phyloP scores from a whole-genome alignment of 2,113 vertebrate species.

The Riparia riparia region DNA sequence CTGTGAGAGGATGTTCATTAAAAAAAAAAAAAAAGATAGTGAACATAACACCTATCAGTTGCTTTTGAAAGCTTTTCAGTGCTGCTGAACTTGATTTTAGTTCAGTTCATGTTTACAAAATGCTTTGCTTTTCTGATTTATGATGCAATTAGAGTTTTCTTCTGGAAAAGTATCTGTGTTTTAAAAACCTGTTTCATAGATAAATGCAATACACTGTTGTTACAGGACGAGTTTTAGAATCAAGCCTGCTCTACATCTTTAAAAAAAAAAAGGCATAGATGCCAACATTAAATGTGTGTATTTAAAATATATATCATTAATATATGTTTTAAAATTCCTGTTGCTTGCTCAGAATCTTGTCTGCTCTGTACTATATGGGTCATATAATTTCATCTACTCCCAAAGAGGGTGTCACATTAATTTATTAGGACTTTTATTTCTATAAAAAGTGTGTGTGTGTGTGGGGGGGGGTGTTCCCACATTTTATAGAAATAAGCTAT shows the following conservation, averaged over 20 bases:
- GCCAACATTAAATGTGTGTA: not conserved
- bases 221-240: not conserved
- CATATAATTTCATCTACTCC: not conserved
- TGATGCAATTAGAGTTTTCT: not conserved
- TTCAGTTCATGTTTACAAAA: not conserved
- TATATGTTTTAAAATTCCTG: conserved; percentile 6
- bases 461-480: rapidly evolving
- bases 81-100: not conserved
- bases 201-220: not conserved
- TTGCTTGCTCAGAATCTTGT: not conserved
- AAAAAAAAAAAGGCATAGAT: not conserved
- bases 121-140: not conserved
- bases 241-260: not conserved
- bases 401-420: not conserved
- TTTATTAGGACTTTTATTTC: not conserved
- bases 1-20: not conserved
- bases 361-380: not conserved
- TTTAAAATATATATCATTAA: not conserved
- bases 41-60: not conserved
- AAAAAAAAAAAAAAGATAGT: not conserved
- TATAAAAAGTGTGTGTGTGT: not conserved
- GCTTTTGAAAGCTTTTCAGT: not conserved
- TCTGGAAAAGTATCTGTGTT: not conserved
- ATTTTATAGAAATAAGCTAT: not conserved
- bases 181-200: not conserved